Evolutionary conservation across 2,888 invertebrate species (phyloP), one percentile per base, ranked within the genome.

Genomic region (Agrochola circellaris): DNA sequence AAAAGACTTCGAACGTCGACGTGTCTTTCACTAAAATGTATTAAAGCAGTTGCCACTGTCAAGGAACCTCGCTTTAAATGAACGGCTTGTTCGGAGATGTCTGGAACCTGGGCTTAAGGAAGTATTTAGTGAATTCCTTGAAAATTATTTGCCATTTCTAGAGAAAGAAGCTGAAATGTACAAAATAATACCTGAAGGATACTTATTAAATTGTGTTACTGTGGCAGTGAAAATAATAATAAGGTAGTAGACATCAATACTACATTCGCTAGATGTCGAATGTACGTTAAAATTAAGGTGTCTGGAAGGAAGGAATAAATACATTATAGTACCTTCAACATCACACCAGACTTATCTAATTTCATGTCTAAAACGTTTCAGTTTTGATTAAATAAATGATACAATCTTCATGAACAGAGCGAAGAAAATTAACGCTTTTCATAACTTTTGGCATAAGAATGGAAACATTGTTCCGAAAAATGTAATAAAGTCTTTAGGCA

Each of bases 1-100:
- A 89, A 90, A 85, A 79, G 83, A 77, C 81, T 87, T 84, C 72
- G 84, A 87, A 85, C 84, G 86, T 88, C 83, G 76, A 79, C 79
- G 76, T 79, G 82, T 86, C 83, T 84, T 84, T 87, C 82, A 84
- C 75, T 70, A 80, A 88, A 89, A 87, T 87, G 85, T 87, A 84
- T 84, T 86, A 85, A 87, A 87, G 83, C 85, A 87, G 87, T 90
- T 86, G 81, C 82, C 82, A 30, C 84, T 79, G 83, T 81, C 77
- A 85, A 85, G 73, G 72, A 79, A 83, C 66, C 70, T 56, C 64
- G 80, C 64, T 77, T 83, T 75, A 87, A 84, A 84, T 83, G 86
- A 79, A 81, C 64, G 62, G 73, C 66, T 80, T 84, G 68, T 73
- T 69, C 65, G 38, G 38, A 54, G 20, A 67, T 42, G 15, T 1